Evolutionary conservation across 2,888 invertebrate species (phyloP).

Genomic region (Andrena fulva): DNA sequence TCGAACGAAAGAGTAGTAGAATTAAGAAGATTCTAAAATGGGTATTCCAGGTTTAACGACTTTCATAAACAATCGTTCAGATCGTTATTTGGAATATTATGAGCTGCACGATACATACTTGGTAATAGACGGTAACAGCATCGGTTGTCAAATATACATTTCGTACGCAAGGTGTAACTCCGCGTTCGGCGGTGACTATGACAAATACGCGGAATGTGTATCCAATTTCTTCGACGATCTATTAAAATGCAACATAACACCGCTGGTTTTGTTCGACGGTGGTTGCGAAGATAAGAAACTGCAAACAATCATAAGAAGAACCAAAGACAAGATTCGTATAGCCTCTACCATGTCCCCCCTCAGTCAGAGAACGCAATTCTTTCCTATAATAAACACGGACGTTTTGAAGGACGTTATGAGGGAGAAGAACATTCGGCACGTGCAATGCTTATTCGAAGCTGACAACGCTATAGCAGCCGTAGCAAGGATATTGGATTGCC

Average conservation of each 20-base stretch:
- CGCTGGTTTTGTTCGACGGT: slow-evolving; percentile 93
- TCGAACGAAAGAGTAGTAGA: too few species aligned
- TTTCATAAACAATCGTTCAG: slow-evolving; percentile 89
- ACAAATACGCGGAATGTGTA: slow-evolving; percentile 89
- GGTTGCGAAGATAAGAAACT: slow-evolving; percentile 91
- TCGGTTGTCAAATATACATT: slow-evolving; percentile 90
- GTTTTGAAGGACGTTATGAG: slow-evolving; percentile 90
- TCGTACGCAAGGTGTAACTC: slow-evolving; percentile 87
- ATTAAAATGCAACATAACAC: slow-evolving; percentile 89
- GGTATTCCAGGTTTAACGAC: slow-evolving; percentile 95
- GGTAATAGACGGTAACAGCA: slow-evolving; percentile 93
- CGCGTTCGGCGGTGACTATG: slow-evolving; percentile 95
- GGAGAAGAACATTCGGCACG: slow-evolving; percentile 88
- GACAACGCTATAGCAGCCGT: slow-evolving; percentile 95
- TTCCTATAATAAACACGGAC: slow-evolving; percentile 91
- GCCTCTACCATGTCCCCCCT: slow-evolving; percentile 86
- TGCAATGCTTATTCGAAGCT: slow-evolving; percentile 94
- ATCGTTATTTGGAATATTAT: slow-evolving; percentile 88
- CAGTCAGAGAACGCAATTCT: slow-evolving; percentile 87
- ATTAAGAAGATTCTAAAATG: slow-evolving; percentile 79
- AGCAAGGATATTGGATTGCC: slow-evolving; percentile 92
- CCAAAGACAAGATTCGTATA: slow-evolving; percentile 87
- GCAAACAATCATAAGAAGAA: slow-evolving; percentile 87
- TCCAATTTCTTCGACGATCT: slow-evolving; percentile 90
- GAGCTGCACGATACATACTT: slow-evolving; percentile 89